Evolutionary conservation across 2,888 invertebrate genomes (phyloP), one percentile per base, ranked within the genome.

Genomic region (Stegana nigrithorax): DNA sequence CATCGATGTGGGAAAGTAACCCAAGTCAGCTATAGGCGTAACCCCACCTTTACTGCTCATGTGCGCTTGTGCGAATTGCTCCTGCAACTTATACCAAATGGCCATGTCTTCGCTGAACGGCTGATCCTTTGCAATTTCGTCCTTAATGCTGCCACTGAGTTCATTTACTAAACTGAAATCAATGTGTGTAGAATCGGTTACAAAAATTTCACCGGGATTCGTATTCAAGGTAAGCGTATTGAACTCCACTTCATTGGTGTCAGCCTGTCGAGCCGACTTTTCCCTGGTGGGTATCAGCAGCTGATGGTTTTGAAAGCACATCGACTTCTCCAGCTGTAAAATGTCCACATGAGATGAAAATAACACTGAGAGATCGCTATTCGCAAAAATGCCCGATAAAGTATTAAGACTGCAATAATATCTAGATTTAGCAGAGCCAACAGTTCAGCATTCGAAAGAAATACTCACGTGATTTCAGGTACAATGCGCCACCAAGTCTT

Each of bases 271-370:
- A 21, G 23, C 7, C 21, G 50, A 5, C 10, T 55, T 39, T 1
- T 26, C 44, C 27, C n/a, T 25, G 8, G 14, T 44, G 10, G 25
- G 75, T 58, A 71, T 67, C 4, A 77, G 59, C 3, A 81, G 64
- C 63, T 72, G 72, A 27, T 77, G 69, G 27, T 78, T 74, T 55
- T 73, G 65, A 4, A 72, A 56, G 17, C 50, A 66, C 19, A 72
- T 39, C 5, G 73, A 69, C 17, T 69, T 69, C 25, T 67, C 72
- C 59, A 75, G 67, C 32, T 74, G 69, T 27, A 81, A 67, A 53
- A 80, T 72, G 63, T 81, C 78, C 51, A 76, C 72, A 73, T 80
- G 78, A 36, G 79, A 79, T 60, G 79, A 80, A 64, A 83, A 79
- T 63, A 81, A 68, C 69, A 81, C 73, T 68, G 83, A 82, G 39